Evolutionary conservation across 2,888 invertebrate species (phyloP).

Genomic region (Microplitis deprimator): DNA sequence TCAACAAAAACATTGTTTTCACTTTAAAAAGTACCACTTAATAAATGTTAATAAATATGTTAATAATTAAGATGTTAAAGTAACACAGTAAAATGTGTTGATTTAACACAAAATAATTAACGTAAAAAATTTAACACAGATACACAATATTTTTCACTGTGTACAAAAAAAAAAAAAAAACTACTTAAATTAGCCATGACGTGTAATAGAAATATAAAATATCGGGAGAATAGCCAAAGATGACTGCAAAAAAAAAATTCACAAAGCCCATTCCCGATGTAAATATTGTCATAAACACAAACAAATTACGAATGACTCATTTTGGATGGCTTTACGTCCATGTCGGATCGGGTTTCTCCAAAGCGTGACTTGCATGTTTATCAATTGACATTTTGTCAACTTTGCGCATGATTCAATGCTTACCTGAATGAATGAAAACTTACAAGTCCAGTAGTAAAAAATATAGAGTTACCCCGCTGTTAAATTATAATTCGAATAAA

Average conservation of each 20-base stretch:
- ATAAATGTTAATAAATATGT: no score
- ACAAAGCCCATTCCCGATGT: not conserved
- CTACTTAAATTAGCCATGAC: not conserved
- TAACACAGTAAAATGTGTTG: no score
- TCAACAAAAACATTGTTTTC: no score
- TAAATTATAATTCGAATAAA: constrained; percentile 61
- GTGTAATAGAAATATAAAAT: not conserved
- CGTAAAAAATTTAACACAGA: no score
- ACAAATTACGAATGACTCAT: not conserved
- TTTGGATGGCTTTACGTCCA: not conserved
- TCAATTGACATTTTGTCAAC: constrained; percentile 2
- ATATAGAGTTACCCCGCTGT: constrained; percentile 52
- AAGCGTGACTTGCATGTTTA: constrained; percentile 1
- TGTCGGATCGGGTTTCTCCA: constrained; percentile 45
- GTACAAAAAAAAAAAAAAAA: not conserved
- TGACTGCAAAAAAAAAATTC: not conserved
- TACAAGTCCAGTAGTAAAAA: not conserved
- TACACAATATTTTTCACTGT: no score
- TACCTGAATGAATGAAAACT: constrained; percentile 9
- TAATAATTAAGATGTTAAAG: no score
- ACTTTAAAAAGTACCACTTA: no score
- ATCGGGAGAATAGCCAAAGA: not conserved
- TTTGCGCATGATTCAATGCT: constrained; percentile 2
- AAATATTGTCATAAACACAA: not conserved
- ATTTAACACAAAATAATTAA: no score